A percentile compares a stretch with the other conserved stretches of the same genome.
phyloP scores from a whole-genome alignment of 2,888 invertebrate species.

The Kuschelorhynchus macadamiae region DNA sequence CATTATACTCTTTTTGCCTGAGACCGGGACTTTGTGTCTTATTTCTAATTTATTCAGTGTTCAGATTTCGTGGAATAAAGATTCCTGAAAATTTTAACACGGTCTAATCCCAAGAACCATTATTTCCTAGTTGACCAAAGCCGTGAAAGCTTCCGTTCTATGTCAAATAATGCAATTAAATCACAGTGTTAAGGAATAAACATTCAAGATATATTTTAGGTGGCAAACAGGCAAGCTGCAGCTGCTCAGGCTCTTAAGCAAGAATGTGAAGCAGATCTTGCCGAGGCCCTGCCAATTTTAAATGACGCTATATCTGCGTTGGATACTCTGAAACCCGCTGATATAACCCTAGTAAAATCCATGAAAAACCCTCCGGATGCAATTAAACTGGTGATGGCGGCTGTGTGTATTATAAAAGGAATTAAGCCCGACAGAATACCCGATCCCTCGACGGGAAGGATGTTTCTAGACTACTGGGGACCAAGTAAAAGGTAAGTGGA shows the following conservation, averaged over 20 bases:
- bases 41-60: no score
- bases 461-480: slow-evolving; percentile 87
- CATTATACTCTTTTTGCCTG: no score
- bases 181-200: no score
- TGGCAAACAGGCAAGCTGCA: slow-evolving; percentile 88
- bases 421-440: slow-evolving; percentile 83
- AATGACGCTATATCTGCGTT: slow-evolving; percentile 83
- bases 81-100: no score
- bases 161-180: no score
- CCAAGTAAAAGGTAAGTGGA: slow-evolving; percentile 88
- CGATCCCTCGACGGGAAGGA: slow-evolving; percentile 78
- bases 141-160: no score
- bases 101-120: no score
- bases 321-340: slow-evolving; percentile 87
- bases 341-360: slow-evolving; percentile 88
- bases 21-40: no score
- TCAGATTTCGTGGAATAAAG: no score
- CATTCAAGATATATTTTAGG: no score
- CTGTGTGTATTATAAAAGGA: slow-evolving; percentile 91
- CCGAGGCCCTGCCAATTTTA: slow-evolving; percentile 87
- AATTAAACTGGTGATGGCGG: slow-evolving; percentile 88
- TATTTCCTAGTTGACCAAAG: no score
- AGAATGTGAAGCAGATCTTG: slow-evolving; percentile 95
- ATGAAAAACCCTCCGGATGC: slow-evolving; percentile 91
- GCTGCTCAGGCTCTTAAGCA: slow-evolving; percentile 86